A percentile compares a stretch with the other conserved stretches of the same genome.
These are phyloP conservation scores for Danio tinwini DNA, from an alignment of 2,797 vertebrate species.

Conservation along the genomic window DNA sequence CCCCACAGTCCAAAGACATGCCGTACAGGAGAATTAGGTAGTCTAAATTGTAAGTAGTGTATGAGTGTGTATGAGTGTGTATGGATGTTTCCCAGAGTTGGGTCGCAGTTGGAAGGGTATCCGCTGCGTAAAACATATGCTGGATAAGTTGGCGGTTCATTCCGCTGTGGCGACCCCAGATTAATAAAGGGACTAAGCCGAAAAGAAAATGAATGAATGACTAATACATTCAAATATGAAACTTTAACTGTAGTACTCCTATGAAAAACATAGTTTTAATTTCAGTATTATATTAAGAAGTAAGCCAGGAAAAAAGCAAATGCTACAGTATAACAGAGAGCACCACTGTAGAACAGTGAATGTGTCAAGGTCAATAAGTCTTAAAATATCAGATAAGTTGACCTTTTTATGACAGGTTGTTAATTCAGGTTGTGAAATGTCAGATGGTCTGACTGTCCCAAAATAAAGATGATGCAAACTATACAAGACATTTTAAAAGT, in stretches of 20 bases:
- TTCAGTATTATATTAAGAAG: not conserved
- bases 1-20: too few species aligned
- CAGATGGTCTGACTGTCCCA: not conserved
- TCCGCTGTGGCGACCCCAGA: too few species aligned
- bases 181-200: too few species aligned
- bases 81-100: too few species aligned
- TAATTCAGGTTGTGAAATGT: not conserved
- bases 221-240: too few species aligned
- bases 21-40: too few species aligned
- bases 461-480: not conserved
- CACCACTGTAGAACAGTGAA: not conserved
- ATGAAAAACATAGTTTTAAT: not conserved
- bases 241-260: not conserved
- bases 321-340: not conserved
- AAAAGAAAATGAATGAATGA: too few species aligned
- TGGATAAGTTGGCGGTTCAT: too few species aligned
- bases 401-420: not conserved
- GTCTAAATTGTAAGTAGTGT: too few species aligned
- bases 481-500: not conserved
- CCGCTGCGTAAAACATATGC: too few species aligned
- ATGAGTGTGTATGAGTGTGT: too few species aligned
- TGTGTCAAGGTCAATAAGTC: not conserved
- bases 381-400: conserved; percentile 4
- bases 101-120: too few species aligned
- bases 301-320: not conserved